Evolutionary conservation across 2,113 vertebrate species (phyloP).

Genomic region (Cairina moschata): DNA sequence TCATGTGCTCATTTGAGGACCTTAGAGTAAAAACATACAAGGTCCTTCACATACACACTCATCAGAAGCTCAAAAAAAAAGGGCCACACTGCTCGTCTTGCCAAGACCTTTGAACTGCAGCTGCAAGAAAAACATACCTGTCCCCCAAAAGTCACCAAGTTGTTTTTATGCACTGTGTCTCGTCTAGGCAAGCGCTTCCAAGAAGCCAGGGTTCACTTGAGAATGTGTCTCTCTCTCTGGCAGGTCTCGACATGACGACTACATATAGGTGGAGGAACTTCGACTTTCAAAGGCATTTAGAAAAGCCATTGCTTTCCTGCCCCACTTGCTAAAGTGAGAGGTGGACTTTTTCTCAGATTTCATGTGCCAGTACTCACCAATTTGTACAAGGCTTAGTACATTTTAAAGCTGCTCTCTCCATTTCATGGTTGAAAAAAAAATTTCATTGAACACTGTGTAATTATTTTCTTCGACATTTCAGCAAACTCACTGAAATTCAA

Average conservation of each 20-base stretch:
- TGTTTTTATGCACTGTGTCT: constrained; percentile 88
- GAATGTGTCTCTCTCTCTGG: constrained; percentile 96
- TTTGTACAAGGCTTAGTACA: constrained; percentile 89
- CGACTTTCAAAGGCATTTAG: constrained; percentile 78
- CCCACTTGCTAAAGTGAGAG: constrained; percentile 86
- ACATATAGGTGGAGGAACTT: constrained; percentile 97
- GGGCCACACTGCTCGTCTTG: constrained; percentile 99
- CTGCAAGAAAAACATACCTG: constrained; percentile 89
- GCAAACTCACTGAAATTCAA: constrained; percentile 86
- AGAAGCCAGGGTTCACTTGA: constrained; percentile 98
- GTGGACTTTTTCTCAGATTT: constrained; percentile 82
- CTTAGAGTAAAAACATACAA: constrained; percentile 85
- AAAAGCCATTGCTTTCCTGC: constrained; percentile 83
- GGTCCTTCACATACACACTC: constrained; percentile 92
- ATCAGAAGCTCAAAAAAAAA: constrained; percentile 91
- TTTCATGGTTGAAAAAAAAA: constrained; percentile 85
- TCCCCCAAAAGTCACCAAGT: constrained; percentile 86
- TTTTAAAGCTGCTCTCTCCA: constrained; percentile 96
- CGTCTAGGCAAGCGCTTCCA: constrained; percentile 98
- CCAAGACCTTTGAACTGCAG: constrained; percentile 96
- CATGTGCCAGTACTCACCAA: constrained; percentile 99
- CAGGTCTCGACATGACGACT: constrained; percentile 99
- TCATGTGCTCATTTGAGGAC: constrained; percentile 94
- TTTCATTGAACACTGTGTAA: constrained; percentile 79
- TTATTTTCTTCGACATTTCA: constrained; percentile 84